Percentiles rank a stretch among this genome's conserved stretches.
phyloP scores from a whole-genome alignment of 35 echinoderm and acorn worm genomes.

The Heliocidaris tuberculata region DNA sequence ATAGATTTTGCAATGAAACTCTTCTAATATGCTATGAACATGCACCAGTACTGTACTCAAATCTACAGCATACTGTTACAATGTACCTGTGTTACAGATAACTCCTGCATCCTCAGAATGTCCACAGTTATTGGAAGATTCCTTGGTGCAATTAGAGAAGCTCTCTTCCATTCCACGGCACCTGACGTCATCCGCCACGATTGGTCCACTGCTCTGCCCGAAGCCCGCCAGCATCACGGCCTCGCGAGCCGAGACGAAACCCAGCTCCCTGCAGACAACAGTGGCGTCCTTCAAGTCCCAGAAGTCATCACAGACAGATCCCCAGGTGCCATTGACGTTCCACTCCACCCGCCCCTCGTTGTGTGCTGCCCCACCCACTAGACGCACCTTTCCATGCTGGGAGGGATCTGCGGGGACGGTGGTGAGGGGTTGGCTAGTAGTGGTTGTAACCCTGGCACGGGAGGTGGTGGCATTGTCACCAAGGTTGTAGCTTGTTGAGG shows the following conservation, averaged over 20 bases:
- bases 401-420: not conserved
- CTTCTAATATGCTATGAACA: not conserved
- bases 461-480: not conserved
- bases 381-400: not conserved
- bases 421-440: not conserved
- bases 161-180: slow-evolving; percentile 49
- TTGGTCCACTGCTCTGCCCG: slow-evolving; percentile 16
- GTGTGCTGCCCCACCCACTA: not conserved
- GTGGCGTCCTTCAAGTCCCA: slow-evolving; percentile 48
- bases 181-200: slow-evolving; percentile 47
- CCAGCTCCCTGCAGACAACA: slow-evolving; percentile 49
- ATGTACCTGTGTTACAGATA: slow-evolving; percentile 35
- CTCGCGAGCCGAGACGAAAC: not conserved
- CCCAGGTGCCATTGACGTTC: slow-evolving; percentile 15
- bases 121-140: slow-evolving; percentile 47
- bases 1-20: no score
- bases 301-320: slow-evolving; percentile 44
- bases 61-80: not conserved
- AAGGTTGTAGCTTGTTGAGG: not conserved
- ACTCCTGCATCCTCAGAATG: slow-evolving; percentile 65
- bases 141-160: slow-evolving; percentile 34
- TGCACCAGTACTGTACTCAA: not conserved
- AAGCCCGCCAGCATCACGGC: not conserved
- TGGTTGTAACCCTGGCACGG: not conserved
- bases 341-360: slow-evolving; percentile 45